Evolutionary conservation across 2,113 vertebrate species (phyloP).

Genomic region (Diadophis punctatus): DNA sequence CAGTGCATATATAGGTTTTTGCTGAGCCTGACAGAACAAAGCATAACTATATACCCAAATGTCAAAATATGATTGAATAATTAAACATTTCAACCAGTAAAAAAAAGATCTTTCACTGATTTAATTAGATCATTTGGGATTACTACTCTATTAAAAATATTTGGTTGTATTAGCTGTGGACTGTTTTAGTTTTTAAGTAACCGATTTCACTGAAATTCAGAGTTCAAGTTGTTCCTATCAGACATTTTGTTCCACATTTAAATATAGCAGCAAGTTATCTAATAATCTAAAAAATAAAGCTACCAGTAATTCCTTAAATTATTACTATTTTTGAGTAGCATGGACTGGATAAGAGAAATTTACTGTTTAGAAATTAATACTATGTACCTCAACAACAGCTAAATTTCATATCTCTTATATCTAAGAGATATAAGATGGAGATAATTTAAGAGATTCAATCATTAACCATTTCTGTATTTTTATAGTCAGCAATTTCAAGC

Average conservation of each 20-base stretch:
- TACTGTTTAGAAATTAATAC: not conserved
- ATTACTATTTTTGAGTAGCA: not conserved
- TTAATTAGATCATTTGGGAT: constrained; percentile 55
- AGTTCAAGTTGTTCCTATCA: constrained; percentile 60
- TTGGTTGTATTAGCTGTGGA: constrained; percentile 42
- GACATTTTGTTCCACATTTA: constrained; percentile 18
- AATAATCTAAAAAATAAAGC: not conserved
- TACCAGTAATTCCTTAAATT: constrained; percentile 2
- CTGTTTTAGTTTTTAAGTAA: constrained; percentile 59
- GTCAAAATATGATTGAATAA: constrained; percentile 35
- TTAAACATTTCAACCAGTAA: constrained; percentile 49
- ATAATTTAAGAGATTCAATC: constrained; percentile 29
- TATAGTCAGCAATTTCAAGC: constrained; percentile 25
- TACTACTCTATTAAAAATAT: constrained; percentile 50
- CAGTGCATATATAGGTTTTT: not conserved
- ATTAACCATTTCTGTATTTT: constrained; percentile 15
- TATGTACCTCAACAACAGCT: not conserved
- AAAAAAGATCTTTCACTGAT: constrained; percentile 52
- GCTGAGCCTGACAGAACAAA: not conserved
- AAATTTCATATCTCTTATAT: not conserved
- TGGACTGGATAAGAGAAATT: not conserved
- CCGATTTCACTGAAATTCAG: constrained; percentile 53
- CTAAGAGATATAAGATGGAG: constrained; percentile 12
- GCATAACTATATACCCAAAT: not conserved
- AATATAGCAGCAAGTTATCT: not conserved